phyloP scores from a whole-genome alignment of 2,113 vertebrate genomes.

The Tinamus guttatus region DNA sequence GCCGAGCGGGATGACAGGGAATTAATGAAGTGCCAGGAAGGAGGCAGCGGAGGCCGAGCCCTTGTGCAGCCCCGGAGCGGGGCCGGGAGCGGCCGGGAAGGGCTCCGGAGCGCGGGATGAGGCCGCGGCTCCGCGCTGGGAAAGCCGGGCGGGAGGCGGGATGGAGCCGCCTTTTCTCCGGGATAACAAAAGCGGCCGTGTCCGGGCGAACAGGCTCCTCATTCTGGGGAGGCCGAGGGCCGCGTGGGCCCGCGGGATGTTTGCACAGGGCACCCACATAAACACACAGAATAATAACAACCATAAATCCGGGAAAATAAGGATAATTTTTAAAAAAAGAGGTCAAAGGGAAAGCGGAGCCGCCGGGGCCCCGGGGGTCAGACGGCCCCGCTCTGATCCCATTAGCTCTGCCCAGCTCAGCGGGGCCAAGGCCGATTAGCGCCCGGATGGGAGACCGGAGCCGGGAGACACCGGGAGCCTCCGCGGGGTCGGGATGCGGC shows the following conservation, averaged over 20 bases:
- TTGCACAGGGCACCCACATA: slow-evolving; percentile 33
- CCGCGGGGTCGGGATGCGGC: too few relatives aligned
- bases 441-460: not conserved
- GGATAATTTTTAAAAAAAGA: not conserved
- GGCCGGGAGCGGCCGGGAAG: too few relatives aligned
- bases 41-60: not conserved
- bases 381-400: slow-evolving; percentile 47
- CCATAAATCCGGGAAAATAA: too few relatives aligned
- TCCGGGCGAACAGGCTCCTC: slow-evolving; percentile 67
- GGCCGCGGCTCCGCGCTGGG: not conserved
- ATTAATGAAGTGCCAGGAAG: slow-evolving; percentile 13
- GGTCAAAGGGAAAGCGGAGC: not conserved
- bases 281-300: too few relatives aligned
- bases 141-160: not conserved
- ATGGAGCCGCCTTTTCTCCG: slow-evolving; percentile 69
- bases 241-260: not conserved
- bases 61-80: not conserved
- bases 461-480: not conserved
- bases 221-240: slow-evolving; percentile 70
- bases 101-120: too few relatives aligned
- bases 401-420: slow-evolving; percentile 63
- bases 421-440: slow-evolving; percentile 53
- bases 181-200: slow-evolving; percentile 71
- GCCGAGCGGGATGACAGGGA: not conserved
- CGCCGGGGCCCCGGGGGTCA: not conserved